Percentiles rank a stretch among this genome's conserved stretches.
Evolutionary conservation across 2,797 vertebrate genomes (phyloP).

Genomic region (Melopsittacus undulatus): DNA sequence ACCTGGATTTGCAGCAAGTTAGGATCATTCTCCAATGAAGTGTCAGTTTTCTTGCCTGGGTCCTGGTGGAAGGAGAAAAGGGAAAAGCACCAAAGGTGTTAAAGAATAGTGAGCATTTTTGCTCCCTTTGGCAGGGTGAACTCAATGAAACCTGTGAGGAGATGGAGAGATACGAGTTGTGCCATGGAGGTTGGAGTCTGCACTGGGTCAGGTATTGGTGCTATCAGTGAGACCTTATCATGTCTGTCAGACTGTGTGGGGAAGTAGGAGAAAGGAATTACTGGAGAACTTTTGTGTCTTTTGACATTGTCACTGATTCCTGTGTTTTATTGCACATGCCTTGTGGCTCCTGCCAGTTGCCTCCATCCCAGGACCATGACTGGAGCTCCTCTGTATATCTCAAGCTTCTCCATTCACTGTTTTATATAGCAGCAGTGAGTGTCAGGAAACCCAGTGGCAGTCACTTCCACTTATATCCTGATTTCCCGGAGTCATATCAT

Average conservation of each 20-base stretch:
- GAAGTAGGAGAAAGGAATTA: background rate
- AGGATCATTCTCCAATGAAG: rapidly evolving
- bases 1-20: background rate
- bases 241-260: background rate
- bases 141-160: background rate
- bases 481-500: background rate
- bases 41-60: background rate
- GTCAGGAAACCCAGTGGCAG: background rate
- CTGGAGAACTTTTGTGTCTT: rapidly evolving
- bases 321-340: background rate
- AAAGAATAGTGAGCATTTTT: background rate
- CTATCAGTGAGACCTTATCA: rapidly evolving
- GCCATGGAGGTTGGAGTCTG: rapidly evolving
- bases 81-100: background rate
- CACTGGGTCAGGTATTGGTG: rapidly evolving
- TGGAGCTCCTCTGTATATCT: background rate
- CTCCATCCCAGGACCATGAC: rapidly evolving
- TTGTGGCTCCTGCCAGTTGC: background rate
- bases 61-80: background rate
- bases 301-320: background rate
- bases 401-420: rapidly evolving
- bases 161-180: background rate
- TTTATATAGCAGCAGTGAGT: background rate
- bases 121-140: background rate
- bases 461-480: background rate